Percentiles rank a stretch among this genome's conserved stretches.
phyloP scores from a whole-genome alignment of 2,113 vertebrate species.

The Prinia subflava region DNA sequence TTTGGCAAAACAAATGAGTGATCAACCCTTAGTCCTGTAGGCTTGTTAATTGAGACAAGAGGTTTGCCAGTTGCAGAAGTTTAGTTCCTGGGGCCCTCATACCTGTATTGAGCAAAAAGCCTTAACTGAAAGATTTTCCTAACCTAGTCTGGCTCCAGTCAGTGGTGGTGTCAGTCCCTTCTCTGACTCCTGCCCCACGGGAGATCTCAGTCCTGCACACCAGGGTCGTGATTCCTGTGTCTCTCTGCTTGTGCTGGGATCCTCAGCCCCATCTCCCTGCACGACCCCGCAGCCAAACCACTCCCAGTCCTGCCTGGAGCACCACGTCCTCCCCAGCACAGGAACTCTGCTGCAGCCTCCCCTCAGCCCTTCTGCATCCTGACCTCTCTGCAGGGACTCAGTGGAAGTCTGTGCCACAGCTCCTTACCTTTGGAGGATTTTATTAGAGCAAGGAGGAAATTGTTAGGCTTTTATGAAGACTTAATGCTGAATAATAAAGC shows the following conservation, averaged over 20 bases:
- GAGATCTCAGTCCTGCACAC: neutral
- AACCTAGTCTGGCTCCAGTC: neutral
- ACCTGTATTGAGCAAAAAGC: neutral
- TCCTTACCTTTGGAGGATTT: neutral
- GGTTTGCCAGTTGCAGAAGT: neutral
- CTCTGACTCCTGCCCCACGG: neutral
- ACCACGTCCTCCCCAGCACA: neutral
- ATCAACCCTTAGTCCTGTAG: neutral
- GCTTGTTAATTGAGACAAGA: neutral
- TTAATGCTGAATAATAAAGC: neutral
- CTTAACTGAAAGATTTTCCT: neutral
- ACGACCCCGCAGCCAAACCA: neutral
- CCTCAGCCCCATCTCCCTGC: neutral
- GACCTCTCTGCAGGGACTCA: neutral
- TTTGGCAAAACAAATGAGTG: neutral
- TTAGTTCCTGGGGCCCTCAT: neutral
- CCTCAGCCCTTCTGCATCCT: neutral
- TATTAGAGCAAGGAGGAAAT: neutral
- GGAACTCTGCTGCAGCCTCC: neutral
- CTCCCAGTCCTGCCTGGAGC: neutral
- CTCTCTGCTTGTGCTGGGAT: neutral
- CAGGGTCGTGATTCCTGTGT: neutral
- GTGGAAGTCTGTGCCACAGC: neutral
- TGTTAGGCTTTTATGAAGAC: neutral
- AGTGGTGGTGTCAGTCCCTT: neutral